Conservation (phyloP, 37 sponge, comb jelly and placozoan genomes). For the Oscarella lobularis region DNA sequence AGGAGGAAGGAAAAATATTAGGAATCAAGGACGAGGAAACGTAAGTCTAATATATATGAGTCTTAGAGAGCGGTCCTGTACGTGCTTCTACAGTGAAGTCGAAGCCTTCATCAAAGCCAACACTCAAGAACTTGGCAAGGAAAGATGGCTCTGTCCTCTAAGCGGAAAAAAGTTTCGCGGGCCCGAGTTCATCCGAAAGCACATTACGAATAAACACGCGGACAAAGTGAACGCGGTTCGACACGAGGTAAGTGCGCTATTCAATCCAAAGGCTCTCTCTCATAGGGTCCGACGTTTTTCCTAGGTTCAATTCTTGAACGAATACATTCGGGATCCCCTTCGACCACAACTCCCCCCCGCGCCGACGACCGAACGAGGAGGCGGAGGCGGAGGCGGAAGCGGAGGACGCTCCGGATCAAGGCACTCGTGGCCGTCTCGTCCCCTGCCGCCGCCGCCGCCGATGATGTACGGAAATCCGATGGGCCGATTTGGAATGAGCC, state of each 20-base stretch:
- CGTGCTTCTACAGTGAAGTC: conserved; percentile 46
- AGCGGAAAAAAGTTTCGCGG: conserved; percentile 97
- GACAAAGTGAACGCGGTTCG: conserved; percentile 71
- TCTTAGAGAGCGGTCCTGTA: conserved; percentile 25
- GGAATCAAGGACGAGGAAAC: conserved; percentile 56
- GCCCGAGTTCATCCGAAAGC: conserved; percentile 92
- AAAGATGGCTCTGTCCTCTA: conserved; percentile 92
- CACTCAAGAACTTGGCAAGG: conserved; percentile 68
- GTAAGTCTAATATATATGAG: too few species aligned
- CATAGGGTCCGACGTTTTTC: neutral
- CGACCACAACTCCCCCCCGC: conserved; percentile 42
- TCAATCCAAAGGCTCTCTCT: neutral
- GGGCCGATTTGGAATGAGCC: too few species aligned
- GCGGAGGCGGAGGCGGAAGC: neutral
- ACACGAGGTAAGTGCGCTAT: conserved; percentile 57
- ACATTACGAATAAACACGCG: conserved; percentile 95
- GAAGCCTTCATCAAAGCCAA: conserved; percentile 77
- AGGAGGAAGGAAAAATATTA: conserved; percentile 45
- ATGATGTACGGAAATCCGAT: conserved; percentile 3
- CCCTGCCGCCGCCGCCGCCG: conserved; percentile 10
- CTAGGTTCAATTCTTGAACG: conserved; percentile 74
- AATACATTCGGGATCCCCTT: conserved; percentile 66
- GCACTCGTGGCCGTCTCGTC: too few species aligned
- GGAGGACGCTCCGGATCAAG: neutral
- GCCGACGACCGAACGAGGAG: conserved; percentile 8